These are phyloP conservation scores for Falco novaeseelandiae DNA, from an alignment of 2,797 vertebrate species.

Conservation along the genomic window DNA sequence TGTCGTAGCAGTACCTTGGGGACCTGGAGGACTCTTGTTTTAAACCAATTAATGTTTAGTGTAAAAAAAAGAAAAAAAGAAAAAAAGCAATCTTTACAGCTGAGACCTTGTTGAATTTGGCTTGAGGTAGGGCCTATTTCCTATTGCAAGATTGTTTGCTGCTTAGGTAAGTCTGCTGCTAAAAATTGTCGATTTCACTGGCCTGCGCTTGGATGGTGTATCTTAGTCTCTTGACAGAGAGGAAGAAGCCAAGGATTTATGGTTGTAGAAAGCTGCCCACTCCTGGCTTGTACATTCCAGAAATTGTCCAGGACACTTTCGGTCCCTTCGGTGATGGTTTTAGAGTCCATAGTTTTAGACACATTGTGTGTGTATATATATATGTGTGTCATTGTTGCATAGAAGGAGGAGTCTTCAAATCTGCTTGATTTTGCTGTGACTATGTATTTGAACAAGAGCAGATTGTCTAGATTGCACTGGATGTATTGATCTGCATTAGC, in stretches of 20 bases:
- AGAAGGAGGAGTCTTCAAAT: background rate
- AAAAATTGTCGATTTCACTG: background rate
- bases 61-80: background rate
- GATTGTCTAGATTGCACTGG: background rate
- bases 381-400: background rate
- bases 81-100: background rate
- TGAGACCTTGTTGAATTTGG: background rate
- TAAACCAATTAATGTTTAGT: background rate
- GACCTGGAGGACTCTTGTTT: background rate
- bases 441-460: background rate
- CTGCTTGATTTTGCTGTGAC: background rate
- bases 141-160: background rate
- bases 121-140: background rate
- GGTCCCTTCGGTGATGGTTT: background rate
- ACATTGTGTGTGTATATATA: too few species aligned
- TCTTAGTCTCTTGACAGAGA: background rate
- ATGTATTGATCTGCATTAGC: background rate
- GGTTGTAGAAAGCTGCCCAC: background rate
- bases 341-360: background rate
- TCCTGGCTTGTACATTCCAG: background rate
- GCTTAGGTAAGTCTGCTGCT: background rate
- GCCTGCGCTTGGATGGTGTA: background rate
- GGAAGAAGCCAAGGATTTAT: background rate
- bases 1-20: background rate
- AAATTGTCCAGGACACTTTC: background rate